These are phyloP conservation scores for Artibeus jamaicensis DNA, from an alignment of 2,797 vertebrate species.

Conservation along the genomic window DNA sequence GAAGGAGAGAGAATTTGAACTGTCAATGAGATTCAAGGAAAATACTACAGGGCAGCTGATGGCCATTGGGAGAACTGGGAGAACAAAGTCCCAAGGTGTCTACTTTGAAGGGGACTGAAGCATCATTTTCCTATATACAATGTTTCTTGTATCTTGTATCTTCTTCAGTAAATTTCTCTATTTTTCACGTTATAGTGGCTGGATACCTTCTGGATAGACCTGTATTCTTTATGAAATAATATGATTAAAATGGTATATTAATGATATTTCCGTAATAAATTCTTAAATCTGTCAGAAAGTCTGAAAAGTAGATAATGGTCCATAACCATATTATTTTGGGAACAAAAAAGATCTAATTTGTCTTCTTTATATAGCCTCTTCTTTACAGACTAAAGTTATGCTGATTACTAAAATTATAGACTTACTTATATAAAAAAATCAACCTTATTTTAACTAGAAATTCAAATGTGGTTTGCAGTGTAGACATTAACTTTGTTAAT, in stretches of 20 bases:
- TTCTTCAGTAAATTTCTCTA: no score
- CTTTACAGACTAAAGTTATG: neutral
- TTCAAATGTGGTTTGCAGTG: neutral
- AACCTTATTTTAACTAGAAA: neutral
- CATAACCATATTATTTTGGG: neutral
- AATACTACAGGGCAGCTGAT: no score
- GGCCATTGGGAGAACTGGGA: no score
- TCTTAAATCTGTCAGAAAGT: neutral
- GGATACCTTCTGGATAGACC: no score
- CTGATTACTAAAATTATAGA: neutral
- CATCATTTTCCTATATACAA: no score
- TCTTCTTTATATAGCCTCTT: neutral
- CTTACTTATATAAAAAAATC: neutral
- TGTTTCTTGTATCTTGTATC: no score
- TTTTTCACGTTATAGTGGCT: no score
- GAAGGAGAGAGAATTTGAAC: no score
- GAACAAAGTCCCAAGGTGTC: no score
- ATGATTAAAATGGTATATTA: neutral
- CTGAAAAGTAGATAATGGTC: neutral
- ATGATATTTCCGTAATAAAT: neutral
- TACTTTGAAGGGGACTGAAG: no score
- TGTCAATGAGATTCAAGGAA: no score
- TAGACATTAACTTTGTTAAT: neutral
- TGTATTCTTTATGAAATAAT: neutral
- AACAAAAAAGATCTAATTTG: neutral